phyloP scores from a whole-genome alignment of 2,113 vertebrate species.

The Anseranas semipalmata region DNA sequence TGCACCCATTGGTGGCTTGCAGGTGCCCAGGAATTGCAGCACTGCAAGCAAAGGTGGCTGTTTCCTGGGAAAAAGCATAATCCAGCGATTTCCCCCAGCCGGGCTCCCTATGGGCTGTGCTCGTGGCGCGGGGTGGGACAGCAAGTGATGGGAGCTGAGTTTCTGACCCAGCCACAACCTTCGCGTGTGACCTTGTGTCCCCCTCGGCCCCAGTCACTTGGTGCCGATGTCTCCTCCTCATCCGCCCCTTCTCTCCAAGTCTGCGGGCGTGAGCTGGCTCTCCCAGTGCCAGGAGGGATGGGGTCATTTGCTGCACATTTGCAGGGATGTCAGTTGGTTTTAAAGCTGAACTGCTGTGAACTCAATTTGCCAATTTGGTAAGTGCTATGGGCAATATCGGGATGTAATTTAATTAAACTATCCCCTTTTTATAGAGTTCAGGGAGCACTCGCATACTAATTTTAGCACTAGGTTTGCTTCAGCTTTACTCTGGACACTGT shows the following conservation, averaged over 20 bases:
- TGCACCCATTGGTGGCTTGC: not conserved
- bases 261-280: not conserved
- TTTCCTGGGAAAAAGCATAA: not conserved
- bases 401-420: constrained; percentile 70
- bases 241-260: not conserved
- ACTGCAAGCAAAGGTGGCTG: not conserved
- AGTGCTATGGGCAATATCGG: constrained; percentile 60
- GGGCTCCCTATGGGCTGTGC: not conserved
- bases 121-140: rapidly evolving
- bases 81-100: not conserved
- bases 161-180: not conserved
- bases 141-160: not conserved
- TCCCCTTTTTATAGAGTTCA: constrained; percentile 68
- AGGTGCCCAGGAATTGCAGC: not conserved
- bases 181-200: rapidly evolving
- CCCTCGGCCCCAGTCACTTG: not conserved
- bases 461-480: constrained; percentile 51
- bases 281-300: not conserved
- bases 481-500: constrained; percentile 25
- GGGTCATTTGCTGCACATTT: not conserved
- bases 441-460: constrained; percentile 59
- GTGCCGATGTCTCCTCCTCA: rapidly evolving
- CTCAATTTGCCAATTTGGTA: constrained; percentile 64
- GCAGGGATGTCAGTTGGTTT: constrained; percentile 38
- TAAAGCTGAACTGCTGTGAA: constrained; percentile 47